These are phyloP conservation scores for Hypomesus transpacificus DNA, from an alignment of 2,113 vertebrate genomes.

Conservation along the genomic window DNA sequence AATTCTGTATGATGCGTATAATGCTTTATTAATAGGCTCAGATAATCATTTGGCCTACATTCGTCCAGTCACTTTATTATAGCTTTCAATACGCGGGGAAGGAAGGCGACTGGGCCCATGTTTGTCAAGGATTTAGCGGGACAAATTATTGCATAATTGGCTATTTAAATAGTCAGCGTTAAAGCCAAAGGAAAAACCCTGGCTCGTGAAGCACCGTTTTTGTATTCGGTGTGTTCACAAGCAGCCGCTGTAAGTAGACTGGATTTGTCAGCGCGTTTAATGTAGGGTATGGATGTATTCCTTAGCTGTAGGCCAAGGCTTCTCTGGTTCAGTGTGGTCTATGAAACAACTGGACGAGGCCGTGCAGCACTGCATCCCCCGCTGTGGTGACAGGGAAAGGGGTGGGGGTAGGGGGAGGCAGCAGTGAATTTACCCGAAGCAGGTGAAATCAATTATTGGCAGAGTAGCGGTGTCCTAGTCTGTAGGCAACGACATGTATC, in stretches of 20 bases:
- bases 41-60: neutral
- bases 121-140: neutral
- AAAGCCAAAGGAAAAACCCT: neutral
- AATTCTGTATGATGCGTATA: too few species aligned
- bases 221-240: neutral
- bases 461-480: neutral
- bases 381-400: neutral
- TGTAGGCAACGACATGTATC: neutral
- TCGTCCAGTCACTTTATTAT: neutral
- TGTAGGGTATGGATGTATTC: neutral
- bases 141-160: neutral
- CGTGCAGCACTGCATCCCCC: slow-evolving; percentile 1
- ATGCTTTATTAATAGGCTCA: neutral
- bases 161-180: neutral
- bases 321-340: neutral
- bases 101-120: too few species aligned
- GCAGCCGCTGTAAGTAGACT: too few species aligned
- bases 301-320: neutral
- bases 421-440: neutral
- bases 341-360: neutral
- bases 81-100: too few species aligned
- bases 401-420: neutral
- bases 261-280: neutral
- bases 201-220: neutral
- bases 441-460: neutral